Percentiles rank a stretch among this genome's conserved stretches.
These are phyloP conservation scores for Neodiprion fabricii DNA, from an alignment of 1,140 invertebrate genomes.

Conservation along the genomic window DNA sequence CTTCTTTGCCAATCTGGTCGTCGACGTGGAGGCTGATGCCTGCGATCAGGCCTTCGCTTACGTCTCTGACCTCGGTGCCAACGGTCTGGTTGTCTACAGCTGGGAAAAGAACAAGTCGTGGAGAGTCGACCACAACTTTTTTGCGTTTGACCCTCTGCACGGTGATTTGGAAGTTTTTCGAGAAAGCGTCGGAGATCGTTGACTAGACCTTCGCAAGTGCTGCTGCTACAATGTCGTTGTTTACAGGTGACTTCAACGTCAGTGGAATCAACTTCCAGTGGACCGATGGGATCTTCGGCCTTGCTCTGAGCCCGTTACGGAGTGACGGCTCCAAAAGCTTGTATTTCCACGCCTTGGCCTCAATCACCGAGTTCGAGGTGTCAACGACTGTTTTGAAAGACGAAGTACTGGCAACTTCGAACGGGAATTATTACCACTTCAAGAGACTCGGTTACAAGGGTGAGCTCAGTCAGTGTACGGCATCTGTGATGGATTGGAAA, in stretches of 20 bases:
- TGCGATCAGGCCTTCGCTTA: slow-evolving; percentile 79
- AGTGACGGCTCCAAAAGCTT: slow-evolving; percentile 69
- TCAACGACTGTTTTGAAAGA: slow-evolving; percentile 75
- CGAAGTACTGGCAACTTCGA: slow-evolving; percentile 63
- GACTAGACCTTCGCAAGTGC: not conserved
- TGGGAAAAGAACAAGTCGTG: slow-evolving; percentile 76
- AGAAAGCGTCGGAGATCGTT: not conserved
- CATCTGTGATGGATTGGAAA: slow-evolving; percentile 65
- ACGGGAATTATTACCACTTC: slow-evolving; percentile 45
- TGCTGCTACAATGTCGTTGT: slow-evolving; percentile 9
- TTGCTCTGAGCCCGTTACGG: slow-evolving; percentile 69
- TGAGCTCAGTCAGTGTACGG: slow-evolving; percentile 61
- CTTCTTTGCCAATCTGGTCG: slow-evolving; percentile 75
- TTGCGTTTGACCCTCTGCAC: slow-evolving; percentile 79
- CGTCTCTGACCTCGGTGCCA: slow-evolving; percentile 74
- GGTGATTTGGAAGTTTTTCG: slow-evolving; percentile 46
- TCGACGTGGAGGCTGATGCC: slow-evolving; percentile 71
- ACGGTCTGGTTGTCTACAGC: slow-evolving; percentile 78
- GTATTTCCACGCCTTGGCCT: slow-evolving; percentile 79
- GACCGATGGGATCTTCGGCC: slow-evolving; percentile 77
- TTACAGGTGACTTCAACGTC: slow-evolving; percentile 69
- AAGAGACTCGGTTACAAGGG: slow-evolving; percentile 68
- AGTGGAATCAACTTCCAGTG: slow-evolving; percentile 78
- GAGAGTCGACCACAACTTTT: slow-evolving; percentile 79
- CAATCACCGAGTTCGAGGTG: slow-evolving; percentile 77